Conservation (phyloP, 2,888 invertebrate genomes). For the Drosophila tanythrix region DNA sequence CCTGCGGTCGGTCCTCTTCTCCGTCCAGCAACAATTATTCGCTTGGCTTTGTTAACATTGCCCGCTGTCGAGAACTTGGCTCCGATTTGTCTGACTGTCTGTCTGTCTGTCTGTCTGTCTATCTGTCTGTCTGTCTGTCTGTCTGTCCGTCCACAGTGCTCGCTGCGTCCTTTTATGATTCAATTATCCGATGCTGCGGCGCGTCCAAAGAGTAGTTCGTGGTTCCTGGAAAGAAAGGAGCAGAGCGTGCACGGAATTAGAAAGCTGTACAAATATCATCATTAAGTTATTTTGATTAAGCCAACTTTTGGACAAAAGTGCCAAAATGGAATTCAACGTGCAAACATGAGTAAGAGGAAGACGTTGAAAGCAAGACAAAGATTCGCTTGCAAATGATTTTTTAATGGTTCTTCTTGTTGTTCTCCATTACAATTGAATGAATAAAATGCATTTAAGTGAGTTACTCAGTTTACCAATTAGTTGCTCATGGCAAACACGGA, state of each 20-base stretch:
- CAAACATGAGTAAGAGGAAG: background rate
- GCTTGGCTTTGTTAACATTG: constrained; percentile 78
- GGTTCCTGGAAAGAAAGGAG: constrained; percentile 36
- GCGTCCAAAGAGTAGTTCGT: constrained; percentile 64
- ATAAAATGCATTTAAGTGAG: constrained; percentile 5
- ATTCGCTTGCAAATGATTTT: constrained; percentile 38
- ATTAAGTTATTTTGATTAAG: constrained; percentile 81
- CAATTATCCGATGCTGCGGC: constrained; percentile 60
- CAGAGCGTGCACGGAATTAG: constrained; percentile 45
- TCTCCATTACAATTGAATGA: constrained; percentile 5
- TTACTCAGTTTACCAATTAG: constrained; percentile 22
- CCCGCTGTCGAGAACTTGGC: constrained; percentile 54
- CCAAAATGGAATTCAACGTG: constrained; percentile 52
- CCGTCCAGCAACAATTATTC: constrained; percentile 70
- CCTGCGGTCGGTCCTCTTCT: constrained; percentile 10
- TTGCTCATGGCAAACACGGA: constrained; percentile 7
- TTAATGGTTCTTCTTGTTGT: constrained; percentile 42
- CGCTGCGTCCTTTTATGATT: constrained; percentile 56
- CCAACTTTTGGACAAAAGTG: constrained; percentile 66
- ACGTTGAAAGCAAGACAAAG: constrained; percentile 7
- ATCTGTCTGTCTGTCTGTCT: constrained; percentile 7
- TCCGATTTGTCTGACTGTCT: constrained; percentile 34
- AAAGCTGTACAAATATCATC: constrained; percentile 71
- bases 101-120: background rate
- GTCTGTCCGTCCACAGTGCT: constrained; percentile 13